These are phyloP conservation scores for Hylomyscus alleni DNA, from an alignment of 2,797 vertebrate genomes.

Conservation along the genomic window DNA sequence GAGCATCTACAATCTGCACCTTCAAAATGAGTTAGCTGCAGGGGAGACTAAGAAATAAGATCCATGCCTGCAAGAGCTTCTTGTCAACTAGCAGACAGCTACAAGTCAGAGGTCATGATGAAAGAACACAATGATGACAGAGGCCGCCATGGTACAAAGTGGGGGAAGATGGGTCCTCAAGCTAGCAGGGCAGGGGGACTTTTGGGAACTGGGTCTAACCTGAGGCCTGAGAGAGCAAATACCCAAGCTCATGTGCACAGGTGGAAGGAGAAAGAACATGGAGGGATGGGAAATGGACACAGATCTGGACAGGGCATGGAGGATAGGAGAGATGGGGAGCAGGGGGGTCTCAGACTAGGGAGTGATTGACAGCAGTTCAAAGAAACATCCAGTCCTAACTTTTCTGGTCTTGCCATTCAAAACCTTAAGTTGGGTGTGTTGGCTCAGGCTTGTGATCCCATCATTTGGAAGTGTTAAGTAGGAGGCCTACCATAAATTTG, in stretches of 20 bases:
- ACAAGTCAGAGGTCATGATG: background rate
- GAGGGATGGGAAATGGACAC: background rate
- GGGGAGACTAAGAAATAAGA: background rate
- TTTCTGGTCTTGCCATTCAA: background rate
- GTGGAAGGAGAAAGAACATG: background rate
- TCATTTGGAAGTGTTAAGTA: background rate
- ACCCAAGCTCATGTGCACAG: background rate
- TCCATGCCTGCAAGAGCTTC: background rate
- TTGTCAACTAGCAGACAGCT: background rate
- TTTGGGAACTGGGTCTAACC: background rate
- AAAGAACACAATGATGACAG: background rate
- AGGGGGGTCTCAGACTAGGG: background rate
- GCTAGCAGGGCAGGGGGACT: background rate
- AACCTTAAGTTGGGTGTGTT: background rate
- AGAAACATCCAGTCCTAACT: background rate
- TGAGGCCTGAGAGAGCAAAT: background rate
- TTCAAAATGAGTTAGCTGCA: background rate
- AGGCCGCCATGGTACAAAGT: fast-evolving
- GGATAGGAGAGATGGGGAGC: background rate
- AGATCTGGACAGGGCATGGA: background rate
- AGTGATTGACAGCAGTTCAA: background rate
- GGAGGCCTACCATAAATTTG: background rate
- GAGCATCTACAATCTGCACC: background rate
- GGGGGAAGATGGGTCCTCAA: background rate
- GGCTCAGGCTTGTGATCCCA: background rate